A percentile compares a stretch with the other conserved stretches of the same genome.
Evolutionary conservation across 1,140 invertebrate genomes (phyloP).

Genomic region (Scaptomyza pallida): DNA sequence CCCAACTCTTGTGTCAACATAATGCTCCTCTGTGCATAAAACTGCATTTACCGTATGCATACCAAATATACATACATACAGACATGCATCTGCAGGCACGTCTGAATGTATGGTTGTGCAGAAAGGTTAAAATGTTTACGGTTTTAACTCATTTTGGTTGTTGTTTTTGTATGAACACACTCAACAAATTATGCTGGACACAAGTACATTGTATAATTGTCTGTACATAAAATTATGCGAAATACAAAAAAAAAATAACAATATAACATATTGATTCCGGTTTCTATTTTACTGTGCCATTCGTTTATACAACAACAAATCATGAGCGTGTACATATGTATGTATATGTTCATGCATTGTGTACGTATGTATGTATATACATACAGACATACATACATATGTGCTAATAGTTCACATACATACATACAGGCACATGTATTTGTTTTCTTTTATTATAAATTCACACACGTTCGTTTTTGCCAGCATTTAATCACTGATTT

Average conservation of each 20-base stretch:
- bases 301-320: slow-evolving; percentile 29
- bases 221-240: slow-evolving; percentile 25
- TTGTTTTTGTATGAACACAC: slow-evolving; percentile 2
- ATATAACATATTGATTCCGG: slow-evolving; percentile 45
- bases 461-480: slow-evolving; percentile 51
- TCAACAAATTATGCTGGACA: not conserved
- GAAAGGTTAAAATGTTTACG: too few species aligned
- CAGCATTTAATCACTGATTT: slow-evolving; percentile 55
- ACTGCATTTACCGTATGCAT: not conserved
- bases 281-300: slow-evolving; percentile 55
- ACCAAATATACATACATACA: too few species aligned
- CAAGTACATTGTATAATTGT: not conserved
- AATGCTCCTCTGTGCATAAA: not conserved
- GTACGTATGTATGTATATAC: slow-evolving; percentile 8
- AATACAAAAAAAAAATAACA: slow-evolving; percentile 8
- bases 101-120: not conserved
- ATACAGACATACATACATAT: slow-evolving; percentile 13
- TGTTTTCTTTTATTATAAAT: slow-evolving; percentile 47
- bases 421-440: slow-evolving; percentile 17
- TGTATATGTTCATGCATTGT: slow-evolving; percentile 19
- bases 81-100: not conserved
- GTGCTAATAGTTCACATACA: slow-evolving; percentile 26
- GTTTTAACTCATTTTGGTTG: too few species aligned
- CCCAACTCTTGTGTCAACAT: not conserved
- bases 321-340: slow-evolving; percentile 8